Conservation (phyloP, 2,888 invertebrate species). For the Hylaea fasciaria region DNA sequence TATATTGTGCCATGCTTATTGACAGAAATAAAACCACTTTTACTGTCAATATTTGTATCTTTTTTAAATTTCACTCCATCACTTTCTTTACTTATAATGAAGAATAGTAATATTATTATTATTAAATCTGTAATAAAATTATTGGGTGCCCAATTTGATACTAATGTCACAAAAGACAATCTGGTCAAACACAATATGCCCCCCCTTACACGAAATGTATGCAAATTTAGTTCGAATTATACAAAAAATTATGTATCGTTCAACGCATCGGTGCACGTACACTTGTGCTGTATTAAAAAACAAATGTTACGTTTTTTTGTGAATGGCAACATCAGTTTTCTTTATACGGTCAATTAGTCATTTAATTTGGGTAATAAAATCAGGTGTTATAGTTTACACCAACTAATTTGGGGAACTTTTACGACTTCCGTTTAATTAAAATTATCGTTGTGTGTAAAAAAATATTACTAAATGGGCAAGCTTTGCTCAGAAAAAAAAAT, state of each 20-base stretch:
- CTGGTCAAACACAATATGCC: background rate
- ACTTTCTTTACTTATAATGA: no score
- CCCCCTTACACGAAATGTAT: conserved; percentile 36
- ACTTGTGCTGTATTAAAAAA: conserved; percentile 47
- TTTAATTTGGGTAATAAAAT: conserved; percentile 63
- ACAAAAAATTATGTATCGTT: conserved; percentile 54
- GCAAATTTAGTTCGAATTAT: conserved; percentile 61
- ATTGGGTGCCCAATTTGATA: no score
- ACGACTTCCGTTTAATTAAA: conserved; percentile 34
- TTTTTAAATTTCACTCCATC: no score
- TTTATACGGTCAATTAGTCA: conserved; percentile 64
- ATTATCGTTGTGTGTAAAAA: background rate
- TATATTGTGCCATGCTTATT: no score
- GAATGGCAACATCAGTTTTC: conserved; percentile 48
- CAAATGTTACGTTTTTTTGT: conserved; percentile 59
- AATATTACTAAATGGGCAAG: background rate
- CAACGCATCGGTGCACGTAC: conserved; percentile 50
- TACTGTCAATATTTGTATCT: no score
- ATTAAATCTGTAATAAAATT: no score
- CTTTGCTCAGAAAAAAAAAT: no score
- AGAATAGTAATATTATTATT: no score
- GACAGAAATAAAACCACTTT: no score
- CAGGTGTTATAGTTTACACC: conserved; percentile 62
- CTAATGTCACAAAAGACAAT: background rate
- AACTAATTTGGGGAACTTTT: conserved; percentile 38